Evolutionary conservation across 2,888 invertebrate species (phyloP).

Genomic region (Heliconius sara): DNA sequence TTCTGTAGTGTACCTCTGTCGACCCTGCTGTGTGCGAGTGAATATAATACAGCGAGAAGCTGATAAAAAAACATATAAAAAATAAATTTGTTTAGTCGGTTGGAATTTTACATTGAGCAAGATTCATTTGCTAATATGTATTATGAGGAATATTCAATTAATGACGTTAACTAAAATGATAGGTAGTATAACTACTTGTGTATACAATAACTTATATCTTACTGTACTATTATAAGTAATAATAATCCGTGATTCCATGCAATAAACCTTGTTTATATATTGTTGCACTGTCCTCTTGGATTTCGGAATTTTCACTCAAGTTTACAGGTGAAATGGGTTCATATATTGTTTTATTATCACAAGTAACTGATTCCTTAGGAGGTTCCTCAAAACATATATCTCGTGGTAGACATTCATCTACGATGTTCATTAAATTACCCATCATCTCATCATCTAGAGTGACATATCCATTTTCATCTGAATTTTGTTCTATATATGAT

Average conservation of each 20-base stretch:
- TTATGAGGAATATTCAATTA: not conserved
- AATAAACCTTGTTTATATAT: not conserved
- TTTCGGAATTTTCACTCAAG: constrained; percentile 45
- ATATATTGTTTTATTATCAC: constrained; percentile 52
- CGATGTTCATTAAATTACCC: constrained; percentile 56
- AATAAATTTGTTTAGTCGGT: not conserved
- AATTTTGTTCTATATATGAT: constrained; percentile 57
- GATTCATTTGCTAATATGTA: constrained; percentile 19
- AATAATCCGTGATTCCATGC: constrained; percentile 4
- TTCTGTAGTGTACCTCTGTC: too few species aligned
- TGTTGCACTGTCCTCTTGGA: constrained; percentile 29
- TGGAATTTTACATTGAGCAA: constrained; percentile 5
- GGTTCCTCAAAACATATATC: constrained; percentile 30
- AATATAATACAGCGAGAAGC: too few species aligned
- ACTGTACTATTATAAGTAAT: constrained; percentile 1
- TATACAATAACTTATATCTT: not conserved
- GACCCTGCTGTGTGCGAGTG: too few species aligned
- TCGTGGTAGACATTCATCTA: constrained; percentile 55
- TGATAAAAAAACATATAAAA: not conserved
- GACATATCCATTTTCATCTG: constrained; percentile 62
- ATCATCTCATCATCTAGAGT: constrained; percentile 60
- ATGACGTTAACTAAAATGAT: not conserved
- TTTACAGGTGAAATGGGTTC: constrained; percentile 70
- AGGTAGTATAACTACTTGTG: not conserved
- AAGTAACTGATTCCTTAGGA: constrained; percentile 26